Base-by-base conservation (phyloP, 2,113 vertebrate genomes). In the Lepidiolamprologus cunningtoni region DNA sequence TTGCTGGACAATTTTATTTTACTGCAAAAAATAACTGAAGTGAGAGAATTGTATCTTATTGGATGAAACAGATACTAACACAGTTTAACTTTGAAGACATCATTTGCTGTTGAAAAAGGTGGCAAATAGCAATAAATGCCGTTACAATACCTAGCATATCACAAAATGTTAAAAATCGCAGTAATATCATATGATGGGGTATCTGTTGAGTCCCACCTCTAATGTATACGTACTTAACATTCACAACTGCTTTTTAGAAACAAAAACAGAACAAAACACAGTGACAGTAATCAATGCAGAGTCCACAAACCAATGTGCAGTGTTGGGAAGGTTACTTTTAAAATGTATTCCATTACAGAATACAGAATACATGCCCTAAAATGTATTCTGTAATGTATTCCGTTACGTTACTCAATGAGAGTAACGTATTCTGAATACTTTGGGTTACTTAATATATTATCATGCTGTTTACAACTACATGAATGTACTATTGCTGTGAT, bases 301-400 rank as follows among this genome's bases (percentile, higher is more conserved):
- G 57, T 33, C 57, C 57, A 61, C 0, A 61, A 61, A 33, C 40
- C 23, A 47, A 45, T 73, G 40, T 4, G 9, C 42, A 45, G 42
- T 45, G 42, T 45, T 45, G 42, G 42, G 42, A 45, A 45, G 6
- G 42, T 45, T 45, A 45, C 42, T 45, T 45, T 45, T 14, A 45
- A 45, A 45, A 14, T 45, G 42, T 45, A 45, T 45, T 45, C 6
- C 6, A 45, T 45, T 45, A 45, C 42, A 45, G 42, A 45, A 0
- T 45, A 45, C 42, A 45, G 42, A 45, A 7, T 45, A 14, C 42
- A 45, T 45, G 42, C 0, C 13, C 42, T 6, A 0, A 45, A 45
- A 45, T 45, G 13, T 45, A 45, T 45, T 14, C 6, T 45, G 13
- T 45, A 45, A 45, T 0, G 12, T 42, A 42, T 42, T 42, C 40